Evolutionary conservation across 2,797 vertebrate species (phyloP), one percentile per base, ranked within the genome.

Genomic region (Sus cebifrons): DNA sequence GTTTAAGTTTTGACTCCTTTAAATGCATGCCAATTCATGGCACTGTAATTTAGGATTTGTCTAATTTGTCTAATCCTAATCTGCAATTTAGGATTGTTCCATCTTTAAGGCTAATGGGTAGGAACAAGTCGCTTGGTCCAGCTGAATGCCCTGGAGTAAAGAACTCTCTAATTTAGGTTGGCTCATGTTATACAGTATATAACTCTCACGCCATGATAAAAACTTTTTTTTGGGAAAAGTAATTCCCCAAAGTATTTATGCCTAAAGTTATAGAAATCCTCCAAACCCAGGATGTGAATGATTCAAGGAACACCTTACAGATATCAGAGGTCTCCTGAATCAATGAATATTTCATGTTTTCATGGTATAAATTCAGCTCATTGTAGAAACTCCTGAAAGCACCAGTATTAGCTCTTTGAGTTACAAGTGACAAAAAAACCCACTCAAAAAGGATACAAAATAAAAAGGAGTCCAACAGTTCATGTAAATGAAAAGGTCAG

Each of bases 101-200:
- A n/a, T 64, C 23, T 67, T 83, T 40, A 97, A 49, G 15, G 36
- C 13, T 73, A 60, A 70, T 32, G 36, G 71, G 29, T 70, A 58
- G 44, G 10, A 91, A 86, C 21, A 73, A 73, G 27, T 78, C 25
- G 40, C 44, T 77, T 73, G 29, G 52, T 52, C 11, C 29, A 67
- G 36, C 7, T 85, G 14, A 71, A 92, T 78, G 49, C 16, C 49
- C 29, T 25, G 21, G 27, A 18, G 10, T 16, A 64, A 54, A 68
- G 1, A 92, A 78, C 68, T 88, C 29, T 86, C 73, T 52, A n/a
- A 49, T 95, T 86, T 67, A 86, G 87, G 81, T 5, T 60, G 68
- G 83, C 17, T 83, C n/a, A 29, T 44, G 1, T 86, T 87, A 77
- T 71, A 62, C 7, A 90, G 18, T 21, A 15, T 21, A 1, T 54